Conservation (phyloP, 2,888 invertebrate species). For the Leptopilina syphax region DNA sequence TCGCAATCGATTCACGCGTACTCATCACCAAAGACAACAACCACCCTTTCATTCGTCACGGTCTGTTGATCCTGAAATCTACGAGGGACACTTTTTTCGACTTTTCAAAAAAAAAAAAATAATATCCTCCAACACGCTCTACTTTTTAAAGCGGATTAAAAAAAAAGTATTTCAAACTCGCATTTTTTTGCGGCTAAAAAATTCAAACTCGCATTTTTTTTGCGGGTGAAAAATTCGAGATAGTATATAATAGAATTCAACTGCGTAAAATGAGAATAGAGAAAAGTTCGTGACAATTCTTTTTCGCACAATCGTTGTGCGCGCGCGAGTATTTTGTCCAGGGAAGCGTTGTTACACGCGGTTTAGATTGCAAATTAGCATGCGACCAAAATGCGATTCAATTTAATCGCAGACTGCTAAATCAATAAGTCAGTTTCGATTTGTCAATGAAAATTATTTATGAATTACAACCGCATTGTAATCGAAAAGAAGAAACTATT, state of each 20-base stretch:
- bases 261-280: neutral
- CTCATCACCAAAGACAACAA: slow-evolving; percentile 68
- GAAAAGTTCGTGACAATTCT: neutral
- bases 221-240: neutral
- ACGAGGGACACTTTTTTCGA: slow-evolving; percentile 1
- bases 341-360: neutral
- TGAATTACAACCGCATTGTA: neutral
- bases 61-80: slow-evolving; percentile 67
- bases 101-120: neutral
- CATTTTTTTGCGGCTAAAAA: neutral
- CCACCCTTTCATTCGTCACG: slow-evolving; percentile 70
- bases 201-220: neutral
- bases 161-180: too few species aligned
- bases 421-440: neutral
- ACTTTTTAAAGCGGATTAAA: neutral
- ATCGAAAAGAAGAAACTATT: neutral
- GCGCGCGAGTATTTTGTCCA: neutral
- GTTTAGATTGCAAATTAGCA: slow-evolving; percentile 10
- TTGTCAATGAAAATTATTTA: slow-evolving; percentile 3
- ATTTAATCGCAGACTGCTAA: slow-evolving; percentile 1
- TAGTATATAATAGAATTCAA: neutral
- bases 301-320: neutral
- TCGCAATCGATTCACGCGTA: slow-evolving; percentile 72
- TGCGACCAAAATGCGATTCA: slow-evolving; percentile 14
- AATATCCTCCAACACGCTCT: neutral